Evolutionary conservation across 2,113 vertebrate genomes (phyloP).

Genomic region (Onychostruthus taczanowskii): DNA sequence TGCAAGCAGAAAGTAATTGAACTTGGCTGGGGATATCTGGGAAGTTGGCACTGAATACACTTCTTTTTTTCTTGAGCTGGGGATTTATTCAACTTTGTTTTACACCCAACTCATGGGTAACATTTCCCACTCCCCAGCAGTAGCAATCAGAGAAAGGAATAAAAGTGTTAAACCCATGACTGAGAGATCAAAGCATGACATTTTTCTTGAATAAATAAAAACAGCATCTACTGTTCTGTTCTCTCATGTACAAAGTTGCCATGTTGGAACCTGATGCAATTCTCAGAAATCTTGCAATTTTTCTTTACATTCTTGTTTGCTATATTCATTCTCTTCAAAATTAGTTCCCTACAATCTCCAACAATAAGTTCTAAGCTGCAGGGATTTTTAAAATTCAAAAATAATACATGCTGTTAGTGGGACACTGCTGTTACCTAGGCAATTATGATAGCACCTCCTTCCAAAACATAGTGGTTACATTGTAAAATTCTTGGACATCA

Average conservation of each 20-base stretch:
- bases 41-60: not conserved
- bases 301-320: not conserved
- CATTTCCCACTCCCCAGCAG: not conserved
- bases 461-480: not conserved
- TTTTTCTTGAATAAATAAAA: not conserved
- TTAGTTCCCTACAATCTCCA: not conserved
- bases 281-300: not conserved
- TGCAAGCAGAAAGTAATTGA: not conserved
- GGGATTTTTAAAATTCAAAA: slow-evolving; percentile 1
- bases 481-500: not conserved
- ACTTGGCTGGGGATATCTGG: not conserved
- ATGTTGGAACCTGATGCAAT: not conserved
- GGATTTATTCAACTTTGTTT: not conserved
- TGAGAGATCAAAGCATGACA: not conserved
- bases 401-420: not conserved
- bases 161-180: not conserved
- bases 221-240: not conserved
- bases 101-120: not conserved
- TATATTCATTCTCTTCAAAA: not conserved
- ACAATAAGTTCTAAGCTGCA: not conserved
- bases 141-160: not conserved
- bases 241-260: not conserved
- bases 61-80: not conserved
- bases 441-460: not conserved
- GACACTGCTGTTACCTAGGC: not conserved